A percentile compares a stretch with the other conserved stretches of the same genome.
These are phyloP conservation scores for Bos javanicus DNA, from an alignment of 2,113 vertebrate genomes.

Conservation along the genomic window DNA sequence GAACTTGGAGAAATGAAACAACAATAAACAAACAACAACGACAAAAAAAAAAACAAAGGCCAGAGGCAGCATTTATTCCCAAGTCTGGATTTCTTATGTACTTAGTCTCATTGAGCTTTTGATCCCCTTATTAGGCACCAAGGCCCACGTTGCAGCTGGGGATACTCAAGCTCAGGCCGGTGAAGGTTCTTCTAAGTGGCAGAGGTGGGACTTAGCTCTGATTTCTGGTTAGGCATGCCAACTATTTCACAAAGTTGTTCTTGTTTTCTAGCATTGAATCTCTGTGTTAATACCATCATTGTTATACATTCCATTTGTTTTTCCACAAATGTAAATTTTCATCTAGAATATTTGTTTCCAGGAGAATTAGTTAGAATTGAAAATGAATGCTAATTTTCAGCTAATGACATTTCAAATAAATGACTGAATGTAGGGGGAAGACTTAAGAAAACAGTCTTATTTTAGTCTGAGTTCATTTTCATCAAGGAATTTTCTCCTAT, in stretches of 20 bases:
- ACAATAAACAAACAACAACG: background rate
- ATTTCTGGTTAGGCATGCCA: too few species aligned
- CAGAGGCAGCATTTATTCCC: background rate
- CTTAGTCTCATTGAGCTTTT: background rate
- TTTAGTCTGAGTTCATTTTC: background rate
- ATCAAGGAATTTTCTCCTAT: background rate
- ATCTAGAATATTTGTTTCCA: background rate
- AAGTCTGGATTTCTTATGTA: background rate
- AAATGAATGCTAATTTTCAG: background rate
- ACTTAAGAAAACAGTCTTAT: background rate
- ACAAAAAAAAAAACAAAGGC: background rate
- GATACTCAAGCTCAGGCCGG: background rate
- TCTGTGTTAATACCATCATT: background rate
- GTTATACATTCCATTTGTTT: background rate
- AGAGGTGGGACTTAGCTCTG: background rate
- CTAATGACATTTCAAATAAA: background rate
- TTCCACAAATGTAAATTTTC: background rate
- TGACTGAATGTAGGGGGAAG: background rate
- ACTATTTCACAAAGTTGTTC: background rate
- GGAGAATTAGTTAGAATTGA: background rate
- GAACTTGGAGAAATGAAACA: background rate
- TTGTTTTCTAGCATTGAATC: background rate
- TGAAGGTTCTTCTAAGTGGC: background rate
- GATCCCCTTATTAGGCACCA: accelerated
- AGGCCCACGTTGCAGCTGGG: background rate